Conservation (phyloP, 2,888 invertebrate species). For the Andrena flavipes region DNA sequence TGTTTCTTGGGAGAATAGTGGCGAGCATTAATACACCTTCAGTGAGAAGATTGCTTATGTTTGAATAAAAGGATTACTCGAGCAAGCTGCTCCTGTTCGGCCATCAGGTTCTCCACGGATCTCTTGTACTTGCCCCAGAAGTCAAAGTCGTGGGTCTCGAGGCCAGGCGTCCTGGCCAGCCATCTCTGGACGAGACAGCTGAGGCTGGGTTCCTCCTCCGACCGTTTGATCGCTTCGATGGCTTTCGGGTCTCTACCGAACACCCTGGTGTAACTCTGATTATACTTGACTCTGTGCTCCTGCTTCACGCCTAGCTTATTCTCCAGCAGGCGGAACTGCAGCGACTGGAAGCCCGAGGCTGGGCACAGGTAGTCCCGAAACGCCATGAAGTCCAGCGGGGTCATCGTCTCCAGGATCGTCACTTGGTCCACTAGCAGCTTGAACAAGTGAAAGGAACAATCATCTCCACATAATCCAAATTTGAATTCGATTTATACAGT, state of each 20-base stretch:
- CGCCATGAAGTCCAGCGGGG: constrained; percentile 99
- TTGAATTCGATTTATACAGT: too few relatives aligned
- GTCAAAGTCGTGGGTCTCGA: constrained; percentile 91
- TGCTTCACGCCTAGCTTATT: constrained; percentile 94
- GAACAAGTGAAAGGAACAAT: not conserved
- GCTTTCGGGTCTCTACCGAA: constrained; percentile 92
- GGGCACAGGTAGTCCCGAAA: constrained; percentile 97
- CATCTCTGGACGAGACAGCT: constrained; percentile 95
- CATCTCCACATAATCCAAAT: too few relatives aligned
- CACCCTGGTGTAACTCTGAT: constrained; percentile 95
- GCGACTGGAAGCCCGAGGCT: constrained; percentile 98
- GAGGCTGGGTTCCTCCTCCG: constrained; percentile 94
- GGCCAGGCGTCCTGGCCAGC: constrained; percentile 97
- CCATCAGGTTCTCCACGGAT: constrained; percentile 90
- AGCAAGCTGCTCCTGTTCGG: constrained; percentile 88
- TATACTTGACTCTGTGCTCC: constrained; percentile 96
- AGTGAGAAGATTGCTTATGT: not conserved
- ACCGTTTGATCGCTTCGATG: constrained; percentile 87
- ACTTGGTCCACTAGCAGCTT: constrained; percentile 98
- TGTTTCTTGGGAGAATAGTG: constrained; percentile 85
- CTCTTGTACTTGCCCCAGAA: constrained; percentile 97
- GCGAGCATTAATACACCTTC: not conserved
- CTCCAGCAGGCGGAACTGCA: constrained; percentile 97
- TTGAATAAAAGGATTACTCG: constrained; percentile 84
- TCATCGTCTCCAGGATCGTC: constrained; percentile 99